Percentiles rank a stretch among this genome's conserved stretches.
phyloP scores from a whole-genome alignment of 2,888 invertebrate species.

The Neoascia interrupta region DNA sequence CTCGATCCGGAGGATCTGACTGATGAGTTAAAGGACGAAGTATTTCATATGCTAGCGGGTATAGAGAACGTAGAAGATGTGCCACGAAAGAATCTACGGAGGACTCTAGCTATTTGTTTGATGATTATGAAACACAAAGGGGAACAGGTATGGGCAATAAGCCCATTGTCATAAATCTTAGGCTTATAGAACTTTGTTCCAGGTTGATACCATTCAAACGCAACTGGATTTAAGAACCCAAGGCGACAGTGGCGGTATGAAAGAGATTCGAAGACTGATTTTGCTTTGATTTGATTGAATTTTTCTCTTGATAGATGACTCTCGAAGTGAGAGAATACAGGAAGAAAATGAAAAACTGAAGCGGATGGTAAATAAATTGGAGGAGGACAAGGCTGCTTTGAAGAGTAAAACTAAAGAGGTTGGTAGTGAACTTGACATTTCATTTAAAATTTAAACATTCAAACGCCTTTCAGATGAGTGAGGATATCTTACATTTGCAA shows the following conservation, averaged over 20 bases:
- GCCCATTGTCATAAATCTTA: too few relatives aligned
- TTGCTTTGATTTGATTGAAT: not conserved
- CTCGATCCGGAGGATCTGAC: conserved; percentile 37
- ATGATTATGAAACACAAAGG: conserved; percentile 77
- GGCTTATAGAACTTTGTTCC: not conserved
- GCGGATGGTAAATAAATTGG: conserved; percentile 75
- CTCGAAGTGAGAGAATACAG: conserved; percentile 72
- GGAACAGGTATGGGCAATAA: conserved; percentile 75
- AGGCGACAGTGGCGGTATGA: conserved; percentile 70
- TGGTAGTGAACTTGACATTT: too few relatives aligned
- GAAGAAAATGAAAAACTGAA: conserved; percentile 78
- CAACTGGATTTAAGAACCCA: conserved; percentile 69
- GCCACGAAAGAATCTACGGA: conserved; percentile 77
- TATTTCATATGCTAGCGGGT: conserved; percentile 75
- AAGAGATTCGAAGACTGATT: too few relatives aligned
- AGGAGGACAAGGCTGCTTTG: conserved; percentile 74
- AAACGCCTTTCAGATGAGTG: conserved; percentile 73
- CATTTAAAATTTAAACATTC: too few relatives aligned
- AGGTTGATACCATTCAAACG: conserved; percentile 68
- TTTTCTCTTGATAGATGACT: conserved; percentile 66
- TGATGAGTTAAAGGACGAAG: conserved; percentile 73
- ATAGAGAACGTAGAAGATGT: conserved; percentile 74
- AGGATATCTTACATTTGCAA: conserved; percentile 76
- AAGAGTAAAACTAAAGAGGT: conserved; percentile 76
- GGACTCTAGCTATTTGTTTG: conserved; percentile 76